Evolutionary conservation across 35 echinoderm and acorn worm genomes (phyloP).

Genomic region (Ophiothrix spiculata): DNA sequence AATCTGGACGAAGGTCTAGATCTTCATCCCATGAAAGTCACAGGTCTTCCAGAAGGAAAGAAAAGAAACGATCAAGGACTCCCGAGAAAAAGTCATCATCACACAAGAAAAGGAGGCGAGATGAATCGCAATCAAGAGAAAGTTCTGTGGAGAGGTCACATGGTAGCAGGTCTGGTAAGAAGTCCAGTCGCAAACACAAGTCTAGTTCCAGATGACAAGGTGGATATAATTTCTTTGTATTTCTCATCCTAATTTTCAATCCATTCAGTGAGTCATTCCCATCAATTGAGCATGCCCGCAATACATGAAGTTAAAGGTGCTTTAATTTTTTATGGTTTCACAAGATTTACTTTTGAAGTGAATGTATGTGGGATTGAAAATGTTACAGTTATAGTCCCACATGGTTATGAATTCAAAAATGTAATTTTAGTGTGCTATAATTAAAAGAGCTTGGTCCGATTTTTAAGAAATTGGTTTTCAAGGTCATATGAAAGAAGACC

Average conservation of each 20-base stretch:
- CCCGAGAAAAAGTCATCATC: conserved; percentile 23
- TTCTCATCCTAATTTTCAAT: background rate
- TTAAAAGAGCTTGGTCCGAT: no score
- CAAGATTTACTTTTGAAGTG: no score
- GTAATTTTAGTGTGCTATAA: no score
- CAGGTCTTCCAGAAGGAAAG: conserved; percentile 16
- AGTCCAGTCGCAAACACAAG: conserved; percentile 51
- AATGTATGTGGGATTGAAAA: no score
- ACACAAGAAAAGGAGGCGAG: conserved; percentile 3
- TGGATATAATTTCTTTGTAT: conserved; percentile 45
- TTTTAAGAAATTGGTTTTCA: no score
- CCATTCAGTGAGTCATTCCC: no score
- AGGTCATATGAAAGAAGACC: no score
- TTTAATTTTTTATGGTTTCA: no score
- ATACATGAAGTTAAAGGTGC: no score
- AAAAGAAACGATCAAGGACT: conserved; percentile 29
- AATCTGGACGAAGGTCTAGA: background rate
- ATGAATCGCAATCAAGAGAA: conserved; percentile 22
- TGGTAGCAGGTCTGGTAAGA: conserved; percentile 59
- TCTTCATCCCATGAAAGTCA: conserved; percentile 7
- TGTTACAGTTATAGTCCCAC: no score
- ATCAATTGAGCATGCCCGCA: no score
- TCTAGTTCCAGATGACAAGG: conserved; percentile 52
- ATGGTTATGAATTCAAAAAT: no score
- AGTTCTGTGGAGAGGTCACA: conserved; percentile 38